A percentile compares a stretch with the other conserved stretches of the same genome.
phyloP scores from a whole-genome alignment of 2,888 invertebrate species.

The Gasteruption jaculator region DNA sequence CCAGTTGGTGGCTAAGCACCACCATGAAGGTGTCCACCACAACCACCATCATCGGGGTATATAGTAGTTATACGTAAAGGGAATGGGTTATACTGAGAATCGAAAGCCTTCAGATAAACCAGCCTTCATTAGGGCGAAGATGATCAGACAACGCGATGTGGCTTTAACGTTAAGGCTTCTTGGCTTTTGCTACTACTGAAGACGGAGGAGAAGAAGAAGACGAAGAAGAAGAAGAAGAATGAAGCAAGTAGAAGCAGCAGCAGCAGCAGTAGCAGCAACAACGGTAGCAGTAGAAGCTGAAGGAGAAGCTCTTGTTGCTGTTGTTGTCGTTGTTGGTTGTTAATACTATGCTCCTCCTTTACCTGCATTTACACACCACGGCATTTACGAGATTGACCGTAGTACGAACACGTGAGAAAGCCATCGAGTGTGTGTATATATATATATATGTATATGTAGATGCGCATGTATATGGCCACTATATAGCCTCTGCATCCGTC shows the following conservation, averaged over 20 bases:
- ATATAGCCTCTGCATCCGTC: constrained; percentile 30
- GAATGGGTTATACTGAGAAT: constrained; percentile 52
- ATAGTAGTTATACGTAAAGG: constrained; percentile 32
- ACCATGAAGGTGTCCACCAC: constrained; percentile 49
- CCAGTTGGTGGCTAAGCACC: constrained; percentile 42
- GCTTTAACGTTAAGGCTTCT: constrained; percentile 37
- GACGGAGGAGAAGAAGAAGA: too few species aligned
- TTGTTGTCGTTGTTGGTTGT: too few species aligned
- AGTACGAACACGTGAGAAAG: too few species aligned
- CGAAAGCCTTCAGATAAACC: constrained; percentile 52
- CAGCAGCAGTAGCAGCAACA: too few species aligned
- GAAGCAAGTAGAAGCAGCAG: too few species aligned
- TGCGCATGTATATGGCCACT: too few species aligned
- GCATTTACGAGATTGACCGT: too few species aligned
- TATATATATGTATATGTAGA: too few species aligned
- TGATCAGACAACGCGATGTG: constrained; percentile 52
- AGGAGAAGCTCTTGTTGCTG: constrained; percentile 24
- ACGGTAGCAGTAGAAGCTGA: constrained; percentile 5
- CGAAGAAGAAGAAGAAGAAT: too few species aligned
- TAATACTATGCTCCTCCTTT: too few species aligned
- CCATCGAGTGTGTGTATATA: too few species aligned
- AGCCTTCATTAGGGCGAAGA: constrained; percentile 52
- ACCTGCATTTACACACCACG: too few species aligned
- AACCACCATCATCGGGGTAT: constrained; percentile 26
- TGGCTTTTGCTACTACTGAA: constrained; percentile 26